Base-by-base conservation (phyloP, 2,888 invertebrate genomes). In the Oxyscelio sp. region DNA sequence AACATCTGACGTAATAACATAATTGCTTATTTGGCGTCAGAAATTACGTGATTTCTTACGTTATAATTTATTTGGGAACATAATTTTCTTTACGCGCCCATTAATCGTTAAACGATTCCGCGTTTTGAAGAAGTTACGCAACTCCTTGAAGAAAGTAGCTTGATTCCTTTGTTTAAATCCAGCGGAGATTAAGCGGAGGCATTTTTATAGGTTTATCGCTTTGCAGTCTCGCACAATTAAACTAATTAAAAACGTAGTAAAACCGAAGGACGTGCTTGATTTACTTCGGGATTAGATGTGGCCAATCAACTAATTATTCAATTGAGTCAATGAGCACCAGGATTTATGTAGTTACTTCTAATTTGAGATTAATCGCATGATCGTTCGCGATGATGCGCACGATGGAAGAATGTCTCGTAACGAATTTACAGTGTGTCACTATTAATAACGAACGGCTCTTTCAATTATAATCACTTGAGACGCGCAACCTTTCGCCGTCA, bases 221-320 rank as follows among this genome's bases (percentile, higher is more conserved):
- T 75, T 81, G 75, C 77, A 65, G 70, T 78, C 70, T 21, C 38
- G 54, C 40, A 50, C 5, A 8, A 79, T 70, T 70, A 27, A 68
- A 40, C 81, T 85, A 85, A 85, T 85, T 85, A 85, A 79, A 82
- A 85, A 80, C 71, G 61, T 34, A 83, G 82, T 79, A 79, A 85
- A 85, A 82, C 85, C 80, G 79, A 85, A 85, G 85, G 85, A 83
- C 85, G 85, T 85, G 85, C 85, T 82, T 77, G 85, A 85, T 85
- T 82, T 85, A 77, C 83, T 71, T 75, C 85, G 74, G 73, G 75
- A 85, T 85, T 85, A 83, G 85, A 85, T 68, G 79, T 80, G 58
- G 61, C 82, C 86, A 89, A 88, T 88, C 87, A 87, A 83, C 85
- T 89, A 89, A 89, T 89, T 87, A 89, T 89, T 66, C 88, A 89